Evolutionary conservation across 92 coral and sea anemone genomes (phyloP), one percentile per base, ranked within the genome.

Genomic region (Epizoanthus fatuus): DNA sequence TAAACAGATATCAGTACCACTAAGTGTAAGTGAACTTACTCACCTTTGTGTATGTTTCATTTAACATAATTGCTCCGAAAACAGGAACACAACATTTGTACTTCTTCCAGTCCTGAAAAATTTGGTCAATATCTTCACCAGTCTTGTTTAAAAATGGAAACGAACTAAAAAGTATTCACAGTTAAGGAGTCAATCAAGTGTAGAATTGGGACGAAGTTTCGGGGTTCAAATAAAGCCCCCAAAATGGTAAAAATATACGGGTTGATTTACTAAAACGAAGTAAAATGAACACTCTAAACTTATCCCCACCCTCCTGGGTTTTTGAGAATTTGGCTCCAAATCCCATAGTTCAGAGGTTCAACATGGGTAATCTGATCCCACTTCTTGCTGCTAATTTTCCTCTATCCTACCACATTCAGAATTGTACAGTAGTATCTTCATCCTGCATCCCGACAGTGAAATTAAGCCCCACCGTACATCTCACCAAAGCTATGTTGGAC

Each of bases 41-140:
- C 77, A 97, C 99, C 98, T 97, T 97, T 47, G 96, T 95, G 38
- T 86, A 76, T 15, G 92, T 74, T 64, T 91, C 91, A 83, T 97
- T 97, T 63, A 97, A 75, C 62, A 97, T 56, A 47, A 97, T 93
- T 44, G 99, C 99, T 52, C 99, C 99, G 88, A 89, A 93, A 15
- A 97, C 99, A 49, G 99, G 99, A 15, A 97, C 99, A 87, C 98
- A 95, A 73, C 77, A 92, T 73, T 97, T 97, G 59, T 97, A 97
- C 54, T 91, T 95, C 87, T 95, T 93, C 99, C 99, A 97, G 83
- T 90, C 92, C 52, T 90, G 96, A 86, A 97, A 93, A 40, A 97
- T 91, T 81, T 93, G 81, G 70, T 95, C 93, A 6, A 93, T 84
- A 76, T 84, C 68, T 92, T 97, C 95, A 16, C 93, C 98, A 53